Evolutionary conservation across 1,140 invertebrate genomes (phyloP), one percentile per base, ranked within the genome.

Genomic region (Euwallacea fornicatus): DNA sequence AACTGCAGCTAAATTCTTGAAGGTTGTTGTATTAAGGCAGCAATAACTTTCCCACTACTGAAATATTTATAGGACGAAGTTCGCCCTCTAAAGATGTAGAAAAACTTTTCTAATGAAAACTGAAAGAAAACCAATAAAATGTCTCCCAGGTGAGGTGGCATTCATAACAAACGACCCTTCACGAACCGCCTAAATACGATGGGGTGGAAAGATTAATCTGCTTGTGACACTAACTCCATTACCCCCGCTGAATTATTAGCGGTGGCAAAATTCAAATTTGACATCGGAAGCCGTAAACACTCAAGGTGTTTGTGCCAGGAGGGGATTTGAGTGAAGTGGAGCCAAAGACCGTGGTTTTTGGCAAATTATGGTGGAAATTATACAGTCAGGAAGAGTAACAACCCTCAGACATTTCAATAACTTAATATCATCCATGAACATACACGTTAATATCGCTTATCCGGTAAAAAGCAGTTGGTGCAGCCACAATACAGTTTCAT

Each of bases 161-260:
- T 50, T 13, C 46, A 50, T 21, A 56, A 56, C 8, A 56, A 56
- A 56, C 16, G 54, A 56, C 8, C 54, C 11, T n/a, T 56, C 58
- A 33, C 21, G 10, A 41, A 41, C 1, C 16, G 9, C 58, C 21
- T 60, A 42, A 60, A 60, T 41, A n/a, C 9, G 10, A 41, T 2
- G 21, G 7, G 58, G 41, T 60, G 58, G 58, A 11, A 16, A 56
- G 21, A 60, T 60, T 60, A 64, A 64, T 64, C 47, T 33, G 44
- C 41, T 64, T 47, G 61, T 64, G 43, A 50, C 61, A 64, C 46
- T 64, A 64, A 50, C 42, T 64, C 42, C 61, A 64, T 64, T 64
- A 47, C 7, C 61, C 61, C 33, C 7, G 10, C 61, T 47, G 42
- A 21, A 64, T 64, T 64, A 64, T 41, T 46, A 47, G 11, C 7